Percentiles rank a stretch among this genome's conserved stretches.
Conservation (phyloP, 1,140 invertebrate species). For the Brachionus manjavacas region DNA sequence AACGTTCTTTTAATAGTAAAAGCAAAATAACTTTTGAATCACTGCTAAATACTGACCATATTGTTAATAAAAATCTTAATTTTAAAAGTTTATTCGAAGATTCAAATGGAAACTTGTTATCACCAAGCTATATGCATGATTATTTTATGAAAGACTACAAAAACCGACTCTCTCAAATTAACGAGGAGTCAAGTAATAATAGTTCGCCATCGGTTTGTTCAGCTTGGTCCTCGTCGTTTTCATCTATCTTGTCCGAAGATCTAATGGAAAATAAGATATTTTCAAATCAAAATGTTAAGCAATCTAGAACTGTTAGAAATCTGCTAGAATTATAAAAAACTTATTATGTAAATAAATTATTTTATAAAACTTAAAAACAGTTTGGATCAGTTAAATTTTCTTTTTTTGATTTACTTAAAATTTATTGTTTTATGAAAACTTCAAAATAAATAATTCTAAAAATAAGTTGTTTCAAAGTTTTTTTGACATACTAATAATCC, state of each 20-base stretch:
- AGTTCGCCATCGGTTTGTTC: neutral
- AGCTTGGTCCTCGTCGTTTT: constrained; percentile 7
- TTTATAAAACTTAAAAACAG: neutral
- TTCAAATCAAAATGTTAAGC: neutral
- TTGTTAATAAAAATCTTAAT: neutral
- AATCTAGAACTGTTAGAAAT: neutral
- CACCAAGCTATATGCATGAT: neutral
- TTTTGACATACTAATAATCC: too few relatives aligned
- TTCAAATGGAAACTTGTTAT: neutral
- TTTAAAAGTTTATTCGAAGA: neutral
- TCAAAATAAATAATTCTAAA: too few relatives aligned
- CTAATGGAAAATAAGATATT: constrained; percentile 11
- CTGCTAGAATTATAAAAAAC: neutral
- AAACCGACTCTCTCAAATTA: constrained; percentile 11
- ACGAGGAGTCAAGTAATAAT: constrained; percentile 14
- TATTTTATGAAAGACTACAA: constrained; percentile 10
- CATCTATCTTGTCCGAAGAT: constrained; percentile 13
- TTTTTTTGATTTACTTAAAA: too few relatives aligned
- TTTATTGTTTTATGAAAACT: too few relatives aligned
- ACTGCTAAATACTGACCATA: neutral
- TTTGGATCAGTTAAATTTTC: neutral
- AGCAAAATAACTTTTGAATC: neutral
- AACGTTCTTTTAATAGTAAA: neutral
- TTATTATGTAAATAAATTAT: neutral
- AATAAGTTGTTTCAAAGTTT: too few relatives aligned